phyloP scores from a whole-genome alignment of 2,888 invertebrate genomes.

The Nomada fucata region DNA sequence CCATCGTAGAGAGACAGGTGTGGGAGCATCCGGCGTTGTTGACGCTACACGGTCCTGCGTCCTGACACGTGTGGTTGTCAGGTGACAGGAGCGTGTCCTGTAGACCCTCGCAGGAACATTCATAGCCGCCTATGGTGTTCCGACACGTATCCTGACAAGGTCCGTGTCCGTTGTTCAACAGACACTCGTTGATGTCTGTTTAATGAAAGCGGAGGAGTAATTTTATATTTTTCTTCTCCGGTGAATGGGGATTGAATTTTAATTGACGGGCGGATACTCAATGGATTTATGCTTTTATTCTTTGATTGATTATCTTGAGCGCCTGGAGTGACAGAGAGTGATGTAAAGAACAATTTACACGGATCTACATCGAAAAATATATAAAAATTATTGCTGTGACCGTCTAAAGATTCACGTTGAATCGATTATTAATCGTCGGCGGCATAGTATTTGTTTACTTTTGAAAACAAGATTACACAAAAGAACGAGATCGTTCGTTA shows the following conservation, averaged over 20 bases:
- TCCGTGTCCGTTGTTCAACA: slow-evolving; percentile 87
- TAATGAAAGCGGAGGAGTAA: neutral
- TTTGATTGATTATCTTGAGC: no score
- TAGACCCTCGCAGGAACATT: slow-evolving; percentile 86
- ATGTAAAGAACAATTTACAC: no score
- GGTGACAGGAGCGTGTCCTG: slow-evolving; percentile 86
- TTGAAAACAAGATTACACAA: no score
- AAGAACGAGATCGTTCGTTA: no score
- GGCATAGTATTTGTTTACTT: no score
- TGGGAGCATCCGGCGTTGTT: slow-evolving; percentile 87
- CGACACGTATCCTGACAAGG: slow-evolving; percentile 88
- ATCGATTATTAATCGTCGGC: no score
- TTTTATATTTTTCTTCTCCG: neutral
- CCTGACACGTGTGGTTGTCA: slow-evolving; percentile 86
- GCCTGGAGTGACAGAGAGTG: no score
- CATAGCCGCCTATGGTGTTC: slow-evolving; percentile 87
- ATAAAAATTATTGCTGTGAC: no score
- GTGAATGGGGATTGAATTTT: neutral
- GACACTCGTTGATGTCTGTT: slow-evolving; percentile 87
- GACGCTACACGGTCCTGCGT: slow-evolving; percentile 86
- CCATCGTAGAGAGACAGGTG: slow-evolving; percentile 86
- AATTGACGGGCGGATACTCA: no score
- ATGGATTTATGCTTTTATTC: no score
- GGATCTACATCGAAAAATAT: no score
- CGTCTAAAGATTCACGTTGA: no score